Evolutionary conservation across 2,113 vertebrate species (phyloP), one percentile per base, ranked within the genome.

Genomic region (Chunga burmeisteri): DNA sequence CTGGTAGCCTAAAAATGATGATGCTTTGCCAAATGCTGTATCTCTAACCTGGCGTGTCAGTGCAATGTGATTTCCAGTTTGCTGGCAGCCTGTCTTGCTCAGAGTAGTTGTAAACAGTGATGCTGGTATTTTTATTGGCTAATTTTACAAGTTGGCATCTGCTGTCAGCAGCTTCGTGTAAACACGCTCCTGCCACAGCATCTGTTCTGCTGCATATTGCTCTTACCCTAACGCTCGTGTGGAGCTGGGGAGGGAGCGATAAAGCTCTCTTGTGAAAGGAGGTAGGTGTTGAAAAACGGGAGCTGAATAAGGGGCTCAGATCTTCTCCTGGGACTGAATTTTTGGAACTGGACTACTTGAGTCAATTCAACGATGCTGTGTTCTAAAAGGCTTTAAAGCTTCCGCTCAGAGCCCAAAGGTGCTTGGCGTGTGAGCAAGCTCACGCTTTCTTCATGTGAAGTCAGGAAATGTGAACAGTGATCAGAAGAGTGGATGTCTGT

Each of bases 181-280:
- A 98, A 98, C 96, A 97, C 77, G 85, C 90, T 97, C 96, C 93
- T 94, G 96, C 96, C 78, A 81, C 44, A 96, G 96, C 97, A 98
- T 98, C 97, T 98, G 98, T 94, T 97, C 96, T 77, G 56, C 93
- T 96, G 96, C 74, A 85, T 88, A 86, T 77, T 96, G 94, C 97
- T 97, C 88, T 92, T 96, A 97, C 96, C 94, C 86, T 91, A 73
- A 87, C 1, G 59, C 85, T 95, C 52, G 2, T 79, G 75, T 65
- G 88, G 95, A 90, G 86, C 82, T 87, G 91, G 47, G 91, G 66
- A 97, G 86, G 89, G 83, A 97, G 92, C 71, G 95, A 97, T 65
- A 94, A 84, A 86, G 89, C 63, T 74, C 36, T 83, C 68, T 44
- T 86, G 96, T 92, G 77, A 90, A 98, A 87, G 88, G 82, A 93